Base-by-base conservation (phyloP, 1,140 invertebrate genomes). In the Mactra quadrangularis region DNA sequence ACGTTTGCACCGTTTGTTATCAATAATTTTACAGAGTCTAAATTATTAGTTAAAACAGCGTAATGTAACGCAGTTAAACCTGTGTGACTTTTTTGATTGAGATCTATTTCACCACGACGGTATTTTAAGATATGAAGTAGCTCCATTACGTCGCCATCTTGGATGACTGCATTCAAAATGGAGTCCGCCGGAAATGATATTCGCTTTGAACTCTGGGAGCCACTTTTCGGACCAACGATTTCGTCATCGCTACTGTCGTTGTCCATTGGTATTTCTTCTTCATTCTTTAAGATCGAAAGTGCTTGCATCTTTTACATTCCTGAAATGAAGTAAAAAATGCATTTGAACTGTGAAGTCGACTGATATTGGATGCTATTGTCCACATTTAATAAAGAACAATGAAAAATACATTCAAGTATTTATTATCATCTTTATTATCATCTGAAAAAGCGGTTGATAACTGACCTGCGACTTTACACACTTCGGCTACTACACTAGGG, bases 1-100 rank as follows among this genome's bases (percentile, higher is more conserved):
- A 99, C 96, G 93, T 99, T 97, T 6, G 98, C 98, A 59, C 97
- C 97, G 92, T 98, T 95, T 87, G 96, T 95, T 68, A 99, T 96
- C 81, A 99, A 95, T 94, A 99, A 99, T 94, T 99, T 97, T 60
- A 99, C 98, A 96, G 99, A 98, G 90, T 99, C 97, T 88, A 98
- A 93, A 93, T 99, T 99, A 94, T 98, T 91, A 47, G 82, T 87
- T 7, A 91, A 85, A 3, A 91, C 90, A 50, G 88, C 87, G 59
- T 91, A 88, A 62, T 91, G 90, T 41, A 91, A 86, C 0, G 90
- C 88, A 13, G 90, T 91, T 4, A 91, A 74, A 13, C 90, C 90
- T 27, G 88, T 86, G 84, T 91, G 90, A 62, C 90, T 91, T 17
- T 62, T 77, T 27, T 87, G 86, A 53, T 91, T 87, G 60, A 91